Base-by-base conservation (phyloP, 2,888 invertebrate genomes). In the Metopia argyrocephala region DNA sequence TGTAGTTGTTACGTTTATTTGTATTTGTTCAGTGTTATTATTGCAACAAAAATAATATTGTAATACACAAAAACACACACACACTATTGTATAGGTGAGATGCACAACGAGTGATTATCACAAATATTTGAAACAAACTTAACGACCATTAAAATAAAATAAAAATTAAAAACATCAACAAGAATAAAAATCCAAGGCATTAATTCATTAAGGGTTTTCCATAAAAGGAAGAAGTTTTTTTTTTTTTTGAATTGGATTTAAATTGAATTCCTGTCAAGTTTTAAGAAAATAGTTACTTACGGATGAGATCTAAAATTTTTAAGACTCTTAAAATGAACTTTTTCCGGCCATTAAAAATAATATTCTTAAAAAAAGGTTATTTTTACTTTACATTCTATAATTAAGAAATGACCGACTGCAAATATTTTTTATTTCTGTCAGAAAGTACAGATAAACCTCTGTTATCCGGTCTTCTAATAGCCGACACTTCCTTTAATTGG, bases 31-130 rank as follows among this genome's bases (percentile, higher is more conserved):
- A 52, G 48, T 59, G 57, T 69, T 76, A 76, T 66, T 76, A 61
- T 79, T 69, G 69, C 76, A 80, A 73, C 76, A 80, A 76, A 64
- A 68, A 80, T 64, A 80, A n/a, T n/a, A n/a, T n/a, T 31, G 57
- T 68, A 64, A 57, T 25, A 46, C 20, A 61, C 20, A 20, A 23
- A 61, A 1, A 52, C n/a, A 38, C 18, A 45, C 25, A 70, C 57
- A 7, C 12, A 20, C n/a, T 15, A 0, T 12, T n/a, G 45, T 12
- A 38, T 38, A 38, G n/a, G 7, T 5, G 21, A 5, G 31, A 61
- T 62, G 20, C 52, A 52, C 54, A 54, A 20, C n/a, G 38, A 56
- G 18, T 15, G 28, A n/a, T 28, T 52, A 38, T 38, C 9, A 27
- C 54, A 38, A 68, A 15, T 21, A 28, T 15, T 38, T 15, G 38